Conservation (phyloP, 2,113 vertebrate genomes). For the Hemiscyllium ocellatum region DNA sequence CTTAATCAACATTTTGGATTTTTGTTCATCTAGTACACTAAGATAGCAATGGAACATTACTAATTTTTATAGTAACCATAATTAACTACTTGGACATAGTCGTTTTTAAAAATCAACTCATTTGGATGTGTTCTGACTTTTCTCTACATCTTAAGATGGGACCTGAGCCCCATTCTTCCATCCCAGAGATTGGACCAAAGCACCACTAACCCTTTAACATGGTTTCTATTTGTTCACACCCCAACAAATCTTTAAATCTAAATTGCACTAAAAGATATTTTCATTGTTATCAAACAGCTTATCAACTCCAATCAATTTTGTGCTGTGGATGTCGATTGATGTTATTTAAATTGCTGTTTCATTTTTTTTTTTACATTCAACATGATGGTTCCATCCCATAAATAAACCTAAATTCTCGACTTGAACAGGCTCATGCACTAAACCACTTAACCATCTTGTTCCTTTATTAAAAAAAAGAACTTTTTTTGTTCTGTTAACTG, state of each 20-base stretch:
- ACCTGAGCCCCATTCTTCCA: no score
- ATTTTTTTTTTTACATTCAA: neutral
- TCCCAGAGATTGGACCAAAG: no score
- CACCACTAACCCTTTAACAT: no score
- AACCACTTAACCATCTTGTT: neutral
- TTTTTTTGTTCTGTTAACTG: neutral
- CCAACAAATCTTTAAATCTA: neutral
- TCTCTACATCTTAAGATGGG: no score
- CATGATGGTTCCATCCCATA: neutral
- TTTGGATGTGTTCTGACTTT: no score
- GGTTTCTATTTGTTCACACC: no score
- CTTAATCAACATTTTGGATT: neutral
- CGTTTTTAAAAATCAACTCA: no score
- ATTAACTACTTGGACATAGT: neutral
- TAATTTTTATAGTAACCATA: neutral
- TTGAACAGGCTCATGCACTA: neutral
- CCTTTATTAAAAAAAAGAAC: neutral
- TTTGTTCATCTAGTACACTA: neutral
- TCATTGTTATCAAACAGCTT: neutral
- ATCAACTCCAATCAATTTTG: neutral
- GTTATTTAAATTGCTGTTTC: neutral
- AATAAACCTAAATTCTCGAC: neutral
- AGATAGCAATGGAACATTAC: neutral
- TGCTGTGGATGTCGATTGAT: neutral
- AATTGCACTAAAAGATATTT: neutral